Base-by-base conservation (phyloP, 2,113 vertebrate genomes). In the Machaerirhynchus nigripectus region DNA sequence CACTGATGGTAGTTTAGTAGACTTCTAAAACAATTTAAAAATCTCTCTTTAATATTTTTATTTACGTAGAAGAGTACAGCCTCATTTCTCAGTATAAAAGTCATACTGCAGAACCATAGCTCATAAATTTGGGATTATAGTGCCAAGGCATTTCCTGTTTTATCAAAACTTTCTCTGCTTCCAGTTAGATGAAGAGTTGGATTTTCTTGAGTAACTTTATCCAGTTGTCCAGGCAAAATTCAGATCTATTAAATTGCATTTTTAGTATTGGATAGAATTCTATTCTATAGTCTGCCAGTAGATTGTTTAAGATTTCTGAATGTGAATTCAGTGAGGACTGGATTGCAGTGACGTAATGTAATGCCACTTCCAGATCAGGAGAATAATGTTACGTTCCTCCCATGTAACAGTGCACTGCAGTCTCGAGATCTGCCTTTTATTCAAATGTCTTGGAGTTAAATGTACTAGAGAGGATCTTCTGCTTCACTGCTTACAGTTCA, bases 61-160 rank as follows among this genome's bases (percentile, higher is more conserved):
- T 93, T 79, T 86, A 52, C 4, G 7, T 15, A 21, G 49, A 83
- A 56, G 7, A 11, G 8, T 65, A 23, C 46, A 57, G 28, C 14
- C 42, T 87, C 40, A 61, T 89, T 20, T 87, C 47, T 89, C 30
- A 23, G 47, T 39, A 67, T 87, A 50, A 74, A 90, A 92, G 17
- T 30, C 28, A 10, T 84, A 15, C 31, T 91, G 20, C 40, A 40
- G 37, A 77, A 60, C 24, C 10, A 7, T 56, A 74, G 44, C 40
- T 94, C 31, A 64, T 84, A 75, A 82, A 79, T 92, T 75, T 63
- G 31, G 52, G 40, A 70, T 91, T 87, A 40, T 47, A 75, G 31
- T 82, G 35, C 56, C 60, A 63, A 87, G 27, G 22, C n/a, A 28
- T 57, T 81, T 84, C 12, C 55, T 61, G 13, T 77, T 73, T 69